Evolutionary conservation across 1,140 invertebrate genomes (phyloP), one percentile per base, ranked within the genome.

Genomic region (Neodiprion fabricii): DNA sequence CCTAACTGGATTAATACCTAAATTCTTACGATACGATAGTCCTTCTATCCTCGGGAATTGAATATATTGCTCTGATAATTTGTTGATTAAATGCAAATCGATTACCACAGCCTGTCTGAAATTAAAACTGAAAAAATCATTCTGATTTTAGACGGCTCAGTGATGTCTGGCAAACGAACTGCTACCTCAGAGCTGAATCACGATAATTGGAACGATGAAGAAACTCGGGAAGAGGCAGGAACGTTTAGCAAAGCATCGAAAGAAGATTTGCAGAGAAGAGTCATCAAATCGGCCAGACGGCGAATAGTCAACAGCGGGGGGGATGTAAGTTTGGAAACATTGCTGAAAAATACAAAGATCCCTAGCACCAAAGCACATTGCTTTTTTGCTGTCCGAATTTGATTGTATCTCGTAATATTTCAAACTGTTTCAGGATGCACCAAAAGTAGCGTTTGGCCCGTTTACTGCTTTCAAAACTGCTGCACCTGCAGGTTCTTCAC

Each of bases 181-280:
- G 95, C 97, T 65, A 91, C 91, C 12, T 91, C 88, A 50, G 93
- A 97, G 74, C 87, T 98, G 74, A 97, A 94, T 85, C 94, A 95
- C 82, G 93, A 96, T n/a, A 98, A 98, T 86, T 98, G 96, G 96
- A 92, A 97, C 83, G 86, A 93, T 47, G 96, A 96, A 77, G 94
- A 96, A n/a, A 90, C 92, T 79, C 90, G 91, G 53, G 95, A 97
- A 87, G 94, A 95, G 78, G 90, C 91, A 75, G 95, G 95, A 23
- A 90, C 85, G 71, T 96, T 95, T 85, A 86, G 89, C 79, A 90
- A 90, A 80, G 96, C 96, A 8, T 73, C 92, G 0, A 89, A 92
- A 65, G 93, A 95, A 69, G 89, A 92, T 73, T 83, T 98, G 28
- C 91, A 94, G 80, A 92, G 91, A 79, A 91, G 96, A 83, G 89